Conservation (phyloP, 2,888 invertebrate species). For the Alitta virens region DNA sequence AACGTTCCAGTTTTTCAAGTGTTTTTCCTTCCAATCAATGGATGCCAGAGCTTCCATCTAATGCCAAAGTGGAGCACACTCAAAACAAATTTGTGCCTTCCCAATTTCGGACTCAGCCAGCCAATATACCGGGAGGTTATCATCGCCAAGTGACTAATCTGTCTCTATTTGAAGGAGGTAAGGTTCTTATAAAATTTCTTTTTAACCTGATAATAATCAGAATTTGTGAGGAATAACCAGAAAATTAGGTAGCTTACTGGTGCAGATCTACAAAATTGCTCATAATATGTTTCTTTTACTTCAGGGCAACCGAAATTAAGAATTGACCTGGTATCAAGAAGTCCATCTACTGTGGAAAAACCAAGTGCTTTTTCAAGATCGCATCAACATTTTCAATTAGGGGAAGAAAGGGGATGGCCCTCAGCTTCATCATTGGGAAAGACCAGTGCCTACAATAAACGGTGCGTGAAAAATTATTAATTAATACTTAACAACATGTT, state of each 20-base stretch:
- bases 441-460: too few relatives aligned
- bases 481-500: too few relatives aligned
- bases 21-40: neutral
- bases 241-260: too few relatives aligned
- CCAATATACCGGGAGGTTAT: conserved; percentile 36
- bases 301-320: neutral
- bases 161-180: conserved; percentile 14
- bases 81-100: conserved; percentile 49
- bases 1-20: neutral
- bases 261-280: too few relatives aligned
- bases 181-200: neutral
- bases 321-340: neutral
- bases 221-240: too few relatives aligned
- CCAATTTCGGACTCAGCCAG: conserved; percentile 51
- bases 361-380: too few relatives aligned
- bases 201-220: too few relatives aligned
- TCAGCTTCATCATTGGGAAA: too few relatives aligned
- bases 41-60: neutral
- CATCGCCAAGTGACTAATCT: conserved; percentile 11
- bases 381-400: too few relatives aligned
- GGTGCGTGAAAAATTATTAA: too few relatives aligned
- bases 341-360: neutral
- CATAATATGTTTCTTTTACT: too few relatives aligned
- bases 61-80: conserved; percentile 3
- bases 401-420: too few relatives aligned